Base-by-base conservation (phyloP, 2,888 invertebrate genomes). In the Patella depressa region DNA sequence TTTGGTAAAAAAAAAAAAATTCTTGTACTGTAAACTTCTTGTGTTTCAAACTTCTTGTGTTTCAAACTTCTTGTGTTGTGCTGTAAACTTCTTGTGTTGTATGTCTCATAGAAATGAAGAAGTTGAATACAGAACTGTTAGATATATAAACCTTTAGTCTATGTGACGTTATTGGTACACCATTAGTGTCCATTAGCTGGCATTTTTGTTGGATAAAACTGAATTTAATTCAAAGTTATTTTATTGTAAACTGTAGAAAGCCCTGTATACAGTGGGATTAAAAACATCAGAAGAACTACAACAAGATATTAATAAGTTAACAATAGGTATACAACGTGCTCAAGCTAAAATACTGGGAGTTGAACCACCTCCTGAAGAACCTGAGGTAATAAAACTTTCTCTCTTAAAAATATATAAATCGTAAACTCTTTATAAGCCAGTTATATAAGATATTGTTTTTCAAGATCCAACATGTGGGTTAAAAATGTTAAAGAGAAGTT, bases 271-370 rank as follows among this genome's bases (percentile, higher is more conserved):
- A 73, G 94, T 95, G 85, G 95, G 95, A 71, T 94, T 96, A 75
- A 94, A 95, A 78, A 95, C 94, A 85, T 93, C 95, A 82, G 94
- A 95, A 79, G 97, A 97, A 87, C 92, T 97, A n/a, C 95, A 95
- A 90, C 95, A 95, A 92, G 93, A 93, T 91, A 95, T 96, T 84
- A 93, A 94, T 79, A 94, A 94, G 81, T 91, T 96, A 57, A 95
- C 95, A 87, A 91, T 93, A 75, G 94, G 94, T 83, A 95, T 96
- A 84, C 96, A 96, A 82, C 79, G 88, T 71, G 81, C 85, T 69
- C 88, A 84, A 73, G 88, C 88, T 65, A 88, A 95, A 94, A 90
- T 96, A 94, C 82, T 86, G 59, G 87, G 86, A 12, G 86, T 85
- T 19, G 88, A 88, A 78, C 86, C 85, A n/a, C 93, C 94, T 0